phyloP scores from a whole-genome alignment of 2,113 vertebrate species.

The Trachemys scripta region DNA sequence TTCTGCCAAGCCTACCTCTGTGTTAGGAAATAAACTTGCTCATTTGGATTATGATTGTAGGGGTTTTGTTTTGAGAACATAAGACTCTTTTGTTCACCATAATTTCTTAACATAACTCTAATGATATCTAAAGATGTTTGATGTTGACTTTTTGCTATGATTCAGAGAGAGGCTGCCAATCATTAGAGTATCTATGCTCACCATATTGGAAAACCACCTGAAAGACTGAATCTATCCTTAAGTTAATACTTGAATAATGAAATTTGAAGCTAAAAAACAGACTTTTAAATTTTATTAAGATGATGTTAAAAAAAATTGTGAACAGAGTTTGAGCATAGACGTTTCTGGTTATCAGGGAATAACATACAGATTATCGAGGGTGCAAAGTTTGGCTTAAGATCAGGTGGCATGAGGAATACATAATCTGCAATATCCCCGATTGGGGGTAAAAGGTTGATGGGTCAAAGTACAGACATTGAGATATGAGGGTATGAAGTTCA shows the following conservation, averaged over 20 bases:
- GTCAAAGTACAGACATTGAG: too few species aligned
- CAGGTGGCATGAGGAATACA: too few species aligned
- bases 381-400: too few species aligned
- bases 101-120: not conserved
- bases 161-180: not conserved
- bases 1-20: not conserved
- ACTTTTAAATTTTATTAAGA: too few species aligned
- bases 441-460: too few species aligned
- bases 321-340: too few species aligned
- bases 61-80: not conserved
- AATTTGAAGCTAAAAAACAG: not conserved
- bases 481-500: too few species aligned
- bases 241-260: not conserved
- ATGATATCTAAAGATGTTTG: not conserved
- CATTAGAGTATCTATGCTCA: not conserved
- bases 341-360: too few species aligned
- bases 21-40: not conserved
- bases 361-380: too few species aligned
- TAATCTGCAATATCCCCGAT: too few species aligned
- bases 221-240: not conserved
- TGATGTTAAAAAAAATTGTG: too few species aligned
- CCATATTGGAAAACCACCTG: not conserved
- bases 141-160: not conserved
- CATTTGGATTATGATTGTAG: not conserved
- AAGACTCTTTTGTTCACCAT: not conserved